Evolutionary conservation across 1,140 invertebrate genomes (phyloP).

Genomic region (Parapsyche elsis): DNA sequence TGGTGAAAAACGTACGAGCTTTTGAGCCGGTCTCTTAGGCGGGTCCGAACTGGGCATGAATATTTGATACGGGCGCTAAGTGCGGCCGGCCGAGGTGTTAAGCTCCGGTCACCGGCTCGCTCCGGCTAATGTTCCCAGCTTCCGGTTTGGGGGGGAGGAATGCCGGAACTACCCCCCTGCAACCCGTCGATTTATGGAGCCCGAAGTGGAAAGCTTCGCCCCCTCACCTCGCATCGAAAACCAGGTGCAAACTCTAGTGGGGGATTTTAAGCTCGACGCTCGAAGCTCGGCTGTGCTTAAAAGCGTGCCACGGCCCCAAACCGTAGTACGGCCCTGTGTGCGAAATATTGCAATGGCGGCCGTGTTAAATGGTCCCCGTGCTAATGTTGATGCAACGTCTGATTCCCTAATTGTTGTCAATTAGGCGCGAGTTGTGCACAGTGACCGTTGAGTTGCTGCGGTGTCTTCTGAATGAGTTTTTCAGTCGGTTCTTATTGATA

Average conservation of each 20-base stretch:
- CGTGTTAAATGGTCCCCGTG: no score
- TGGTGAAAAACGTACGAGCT: not conserved
- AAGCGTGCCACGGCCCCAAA: not conserved
- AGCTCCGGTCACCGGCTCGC: slow-evolving; percentile 48
- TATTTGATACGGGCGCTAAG: slow-evolving; percentile 52
- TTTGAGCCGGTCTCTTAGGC: slow-evolving; percentile 12
- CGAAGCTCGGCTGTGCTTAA: not conserved
- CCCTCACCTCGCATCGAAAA: slow-evolving; percentile 21
- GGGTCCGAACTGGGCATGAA: not conserved
- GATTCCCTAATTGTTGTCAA: no score
- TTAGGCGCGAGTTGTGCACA: no score
- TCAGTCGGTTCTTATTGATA: no score
- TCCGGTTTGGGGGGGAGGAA: slow-evolving; percentile 3
- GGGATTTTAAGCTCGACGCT: slow-evolving; percentile 48
- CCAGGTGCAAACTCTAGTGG: slow-evolving; percentile 53
- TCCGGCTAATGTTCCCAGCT: slow-evolving; percentile 44
- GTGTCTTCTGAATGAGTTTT: no score
- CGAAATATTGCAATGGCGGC: no score
- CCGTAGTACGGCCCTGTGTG: no score
- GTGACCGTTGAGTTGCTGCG: no score
- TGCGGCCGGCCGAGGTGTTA: slow-evolving; percentile 54
- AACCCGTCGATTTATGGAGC: slow-evolving; percentile 39
- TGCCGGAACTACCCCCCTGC: not conserved
- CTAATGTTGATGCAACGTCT: no score
- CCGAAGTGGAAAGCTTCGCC: slow-evolving; percentile 37